Percentiles rank a stretch among this genome's conserved stretches.
phyloP scores from a whole-genome alignment of 1,140 invertebrate species.

The Pachypsylla venusta region DNA sequence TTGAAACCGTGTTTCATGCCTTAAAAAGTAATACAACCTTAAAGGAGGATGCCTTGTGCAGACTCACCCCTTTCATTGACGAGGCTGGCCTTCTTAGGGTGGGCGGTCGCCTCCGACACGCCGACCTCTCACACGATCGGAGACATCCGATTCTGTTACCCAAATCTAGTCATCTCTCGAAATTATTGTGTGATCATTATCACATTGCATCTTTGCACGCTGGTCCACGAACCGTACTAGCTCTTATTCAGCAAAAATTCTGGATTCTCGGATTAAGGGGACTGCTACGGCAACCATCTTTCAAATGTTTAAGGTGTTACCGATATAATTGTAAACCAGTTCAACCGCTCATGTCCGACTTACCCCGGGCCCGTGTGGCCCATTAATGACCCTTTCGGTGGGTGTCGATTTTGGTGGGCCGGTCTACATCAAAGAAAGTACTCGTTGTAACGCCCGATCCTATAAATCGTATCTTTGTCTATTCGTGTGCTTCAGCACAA shows the following conservation, averaged over 20 bases:
- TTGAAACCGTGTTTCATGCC: background rate
- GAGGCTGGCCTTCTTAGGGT: background rate
- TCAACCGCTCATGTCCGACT: slow-evolving; percentile 21
- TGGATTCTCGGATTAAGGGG: background rate
- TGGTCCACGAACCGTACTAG: background rate
- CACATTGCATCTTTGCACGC: background rate
- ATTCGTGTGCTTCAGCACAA: slow-evolving; percentile 26
- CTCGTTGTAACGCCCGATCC: slow-evolving; percentile 12
- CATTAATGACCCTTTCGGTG: slow-evolving; percentile 15
- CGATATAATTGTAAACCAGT: slow-evolving; percentile 9
- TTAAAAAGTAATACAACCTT: too few species aligned
- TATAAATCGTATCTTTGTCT: slow-evolving; percentile 26
- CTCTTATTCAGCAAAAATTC: background rate
- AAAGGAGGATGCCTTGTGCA: too few species aligned
- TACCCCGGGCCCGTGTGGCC: slow-evolving; percentile 19
- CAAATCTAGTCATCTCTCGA: background rate
- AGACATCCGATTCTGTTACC: background rate
- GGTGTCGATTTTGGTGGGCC: slow-evolving; percentile 25
- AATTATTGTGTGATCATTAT: background rate
- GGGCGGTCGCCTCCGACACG: background rate
- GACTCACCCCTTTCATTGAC: background rate
- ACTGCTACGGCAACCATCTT: background rate
- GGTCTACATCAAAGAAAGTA: slow-evolving; percentile 17
- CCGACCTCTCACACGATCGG: background rate
- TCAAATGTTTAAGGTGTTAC: background rate